A percentile compares a stretch with the other conserved stretches of the same genome.
phyloP scores from a whole-genome alignment of 2,797 vertebrate genomes.

The Antrozous pallidus region DNA sequence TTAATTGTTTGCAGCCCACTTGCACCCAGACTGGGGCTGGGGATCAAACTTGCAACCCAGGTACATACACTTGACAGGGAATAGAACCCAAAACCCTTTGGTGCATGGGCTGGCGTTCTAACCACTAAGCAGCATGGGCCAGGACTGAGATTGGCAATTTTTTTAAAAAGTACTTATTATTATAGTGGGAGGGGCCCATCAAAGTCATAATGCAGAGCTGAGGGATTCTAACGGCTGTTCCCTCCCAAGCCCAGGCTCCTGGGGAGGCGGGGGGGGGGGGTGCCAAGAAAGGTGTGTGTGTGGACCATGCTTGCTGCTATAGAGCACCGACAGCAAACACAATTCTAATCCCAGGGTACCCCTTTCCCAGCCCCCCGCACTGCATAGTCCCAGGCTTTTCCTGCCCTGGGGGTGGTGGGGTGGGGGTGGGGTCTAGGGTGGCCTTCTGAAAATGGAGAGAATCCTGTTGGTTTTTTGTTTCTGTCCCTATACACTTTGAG shows the following conservation, averaged over 20 bases:
- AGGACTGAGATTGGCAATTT: too few species aligned
- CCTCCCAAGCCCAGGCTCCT: background rate
- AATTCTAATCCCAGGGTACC: fast-evolving
- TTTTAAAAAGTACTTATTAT: background rate
- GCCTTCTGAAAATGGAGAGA: background rate
- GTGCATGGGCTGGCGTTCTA: too few species aligned
- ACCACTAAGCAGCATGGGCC: too few species aligned
- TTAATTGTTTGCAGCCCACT: too few species aligned
- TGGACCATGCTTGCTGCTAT: fast-evolving
- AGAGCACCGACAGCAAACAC: too few species aligned
- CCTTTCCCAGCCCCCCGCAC: fast-evolving
- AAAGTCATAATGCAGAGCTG: fast-evolving
- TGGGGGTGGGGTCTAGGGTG: fast-evolving
- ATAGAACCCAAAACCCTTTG: too few species aligned
- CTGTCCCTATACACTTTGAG: background rate
- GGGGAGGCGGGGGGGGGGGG: fast-evolving
- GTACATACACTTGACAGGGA: too few species aligned
- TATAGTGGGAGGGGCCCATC: background rate
- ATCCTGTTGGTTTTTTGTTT: background rate
- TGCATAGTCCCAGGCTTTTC: background rate
- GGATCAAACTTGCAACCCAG: too few species aligned
- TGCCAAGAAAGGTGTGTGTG: fast-evolving
- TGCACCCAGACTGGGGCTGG: too few species aligned
- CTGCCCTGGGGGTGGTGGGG: background rate
- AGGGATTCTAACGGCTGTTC: background rate